These are phyloP conservation scores for Zaprionus nigranus DNA, from an alignment of 1,140 invertebrate genomes.

Conservation along the genomic window DNA sequence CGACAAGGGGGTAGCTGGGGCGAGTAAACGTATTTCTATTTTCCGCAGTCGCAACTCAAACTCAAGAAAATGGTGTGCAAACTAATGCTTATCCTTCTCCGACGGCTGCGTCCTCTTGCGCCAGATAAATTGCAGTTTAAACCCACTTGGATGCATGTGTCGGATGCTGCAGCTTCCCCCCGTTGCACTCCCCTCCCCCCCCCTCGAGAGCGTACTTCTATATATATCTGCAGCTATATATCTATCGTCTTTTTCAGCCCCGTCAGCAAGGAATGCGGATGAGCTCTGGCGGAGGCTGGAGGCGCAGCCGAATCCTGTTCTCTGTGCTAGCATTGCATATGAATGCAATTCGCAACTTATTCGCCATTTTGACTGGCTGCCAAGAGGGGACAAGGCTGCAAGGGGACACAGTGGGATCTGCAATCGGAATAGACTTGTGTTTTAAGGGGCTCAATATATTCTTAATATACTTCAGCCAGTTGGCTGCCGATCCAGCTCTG, in stretches of 20 bases:
- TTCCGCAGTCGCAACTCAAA: conserved; percentile 52
- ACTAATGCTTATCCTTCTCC: conserved; percentile 76
- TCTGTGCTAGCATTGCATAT: conserved; percentile 55
- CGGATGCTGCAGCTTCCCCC: conserved; percentile 35
- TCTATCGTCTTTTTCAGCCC: conserved; percentile 43
- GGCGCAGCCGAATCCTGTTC: conserved; percentile 36
- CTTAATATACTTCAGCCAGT: conserved; percentile 76
- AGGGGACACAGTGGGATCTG: conserved; percentile 34
- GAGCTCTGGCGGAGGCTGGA: no score
- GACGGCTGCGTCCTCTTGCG: conserved; percentile 61
- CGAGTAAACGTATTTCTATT: conserved; percentile 36
- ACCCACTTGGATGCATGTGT: conserved; percentile 79
- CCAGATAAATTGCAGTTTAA: conserved; percentile 82
- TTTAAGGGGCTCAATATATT: conserved; percentile 81
- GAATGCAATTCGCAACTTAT: conserved; percentile 52
- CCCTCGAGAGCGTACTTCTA: not conserved
- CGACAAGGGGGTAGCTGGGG: not conserved
- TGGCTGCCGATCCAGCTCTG: conserved; percentile 60
- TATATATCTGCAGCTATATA: conserved; percentile 4
- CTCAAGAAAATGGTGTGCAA: conserved; percentile 72
- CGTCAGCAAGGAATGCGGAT: conserved; percentile 46
- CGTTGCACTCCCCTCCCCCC: not conserved
- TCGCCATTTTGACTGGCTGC: conserved; percentile 60
- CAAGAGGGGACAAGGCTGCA: conserved; percentile 28
- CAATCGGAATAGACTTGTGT: conserved; percentile 65